Evolutionary conservation across 2,888 invertebrate genomes (phyloP).

Genomic region (Mamestra brassicae): DNA sequence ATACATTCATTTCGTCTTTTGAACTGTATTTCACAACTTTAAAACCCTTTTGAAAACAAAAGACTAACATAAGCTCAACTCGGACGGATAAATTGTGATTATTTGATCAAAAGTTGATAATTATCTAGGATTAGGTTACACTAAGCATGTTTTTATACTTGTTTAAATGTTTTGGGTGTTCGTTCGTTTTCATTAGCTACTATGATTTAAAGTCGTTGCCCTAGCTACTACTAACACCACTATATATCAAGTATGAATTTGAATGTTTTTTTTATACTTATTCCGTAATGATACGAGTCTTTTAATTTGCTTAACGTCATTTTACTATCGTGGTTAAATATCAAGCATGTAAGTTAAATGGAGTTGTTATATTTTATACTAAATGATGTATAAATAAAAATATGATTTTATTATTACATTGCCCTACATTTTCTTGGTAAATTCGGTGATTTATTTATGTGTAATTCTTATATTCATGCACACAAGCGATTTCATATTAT

Average conservation of each 20-base stretch:
- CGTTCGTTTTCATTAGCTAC: slow-evolving; percentile 10
- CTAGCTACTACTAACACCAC: too few relatives aligned
- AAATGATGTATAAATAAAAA: slow-evolving; percentile 78
- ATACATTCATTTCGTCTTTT: neutral
- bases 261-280: slow-evolving; percentile 37
- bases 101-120: slow-evolving; percentile 52
- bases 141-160: slow-evolving; percentile 40
- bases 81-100: slow-evolving; percentile 31
- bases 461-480: too few relatives aligned
- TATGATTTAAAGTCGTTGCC: neutral
- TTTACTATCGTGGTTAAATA: slow-evolving; percentile 72
- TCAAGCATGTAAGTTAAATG: slow-evolving; percentile 79
- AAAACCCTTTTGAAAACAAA: slow-evolving; percentile 6
- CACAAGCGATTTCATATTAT: too few relatives aligned
- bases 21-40: neutral
- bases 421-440: neutral
- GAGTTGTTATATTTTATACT: slow-evolving; percentile 87
- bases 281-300: slow-evolving; percentile 44
- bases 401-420: slow-evolving; percentile 42
- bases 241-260: slow-evolving; percentile 15
- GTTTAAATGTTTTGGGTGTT: slow-evolving; percentile 24
- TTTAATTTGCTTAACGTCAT: slow-evolving; percentile 58
- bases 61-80: slow-evolving; percentile 39
- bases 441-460: too few relatives aligned
- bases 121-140: slow-evolving; percentile 46